These are phyloP conservation scores for Hylyphantes graminicola DNA, from an alignment of 1,140 invertebrate species.

Conservation along the genomic window DNA sequence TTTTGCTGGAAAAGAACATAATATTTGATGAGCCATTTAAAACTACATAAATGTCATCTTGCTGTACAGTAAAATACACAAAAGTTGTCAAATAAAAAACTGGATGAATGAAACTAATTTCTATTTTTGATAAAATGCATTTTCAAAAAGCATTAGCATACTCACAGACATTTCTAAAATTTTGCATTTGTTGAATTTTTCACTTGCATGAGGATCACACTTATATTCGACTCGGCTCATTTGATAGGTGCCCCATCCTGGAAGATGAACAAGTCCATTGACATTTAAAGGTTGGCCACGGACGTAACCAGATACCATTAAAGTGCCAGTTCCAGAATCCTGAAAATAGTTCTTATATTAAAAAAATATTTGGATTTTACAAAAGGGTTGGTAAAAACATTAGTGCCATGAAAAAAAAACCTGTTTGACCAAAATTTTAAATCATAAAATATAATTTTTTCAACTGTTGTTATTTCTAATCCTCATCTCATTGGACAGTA, in stretches of 20 bases:
- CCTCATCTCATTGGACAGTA: no score
- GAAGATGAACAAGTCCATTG: conserved; percentile 89
- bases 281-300: conserved; percentile 80
- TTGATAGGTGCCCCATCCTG: conserved; percentile 92
- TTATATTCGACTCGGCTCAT: conserved; percentile 81
- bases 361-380: not conserved
- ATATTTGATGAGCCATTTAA: no score
- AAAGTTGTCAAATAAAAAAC: no score
- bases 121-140: not conserved
- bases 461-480: no score
- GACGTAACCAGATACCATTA: conserved; percentile 88
- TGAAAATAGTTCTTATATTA: conserved; percentile 57
- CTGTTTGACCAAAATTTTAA: not conserved
- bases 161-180: not conserved
- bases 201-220: not conserved
- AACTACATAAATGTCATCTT: no score
- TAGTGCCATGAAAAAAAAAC: not conserved
- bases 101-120: no score
- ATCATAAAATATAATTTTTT: no score
- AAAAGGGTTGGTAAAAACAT: not conserved
- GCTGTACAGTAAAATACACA: no score
- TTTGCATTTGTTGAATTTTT: not conserved
- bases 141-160: not conserved
- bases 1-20: no score
- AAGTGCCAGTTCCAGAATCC: conserved; percentile 73